Evolutionary conservation across 2,113 vertebrate species (phyloP), one percentile per base, ranked within the genome.

Genomic region (Scomber scombrus): DNA sequence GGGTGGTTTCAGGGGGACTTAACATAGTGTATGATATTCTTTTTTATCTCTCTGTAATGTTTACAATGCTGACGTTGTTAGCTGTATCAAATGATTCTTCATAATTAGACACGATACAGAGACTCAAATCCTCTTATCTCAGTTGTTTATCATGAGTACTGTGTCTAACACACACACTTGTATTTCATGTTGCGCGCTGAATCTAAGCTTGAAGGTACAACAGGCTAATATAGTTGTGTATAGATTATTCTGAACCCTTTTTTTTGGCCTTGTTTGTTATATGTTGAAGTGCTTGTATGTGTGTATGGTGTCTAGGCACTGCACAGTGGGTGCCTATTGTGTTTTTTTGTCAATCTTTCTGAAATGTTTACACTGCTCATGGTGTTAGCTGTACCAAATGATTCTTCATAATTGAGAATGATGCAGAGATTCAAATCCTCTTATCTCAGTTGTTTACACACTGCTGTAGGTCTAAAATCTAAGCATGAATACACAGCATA

Each of bases 11-110:
- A 70, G 62, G 23, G 71, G 78, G 84, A 89, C 77, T 78, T 70
- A 89, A 85, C 84, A 84, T 77, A 75, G 78, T 82, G 83, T 89
- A 86, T 89, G 87, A 82, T 89, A 79, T 86, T 85, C 76, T 89
- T 78, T 71, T 85, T 85, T 85, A 85, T 90, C 82, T 88, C 56
- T 84, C 61, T 43, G 71, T 82, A 82, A 86, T 93, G 85, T 92
- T 91, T 88, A 89, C 89, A 88, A 76, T 85, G 88, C 88, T 91
- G 92, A 91, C 75, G 43, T 83, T 89, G 83, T 92, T 86, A 85
- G 86, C 85, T 88, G 71, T 71, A 82, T 88, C 73, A 81, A 90
- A 91, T 90, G 71, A 90, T 90, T 86, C 80, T 55, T 89, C 87
- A 86, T 92, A 91, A 93, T 93, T 92, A 91, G 77, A 87, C 76